Conservation (phyloP, 2,888 invertebrate genomes). For the Oxystoma pomonae region DNA sequence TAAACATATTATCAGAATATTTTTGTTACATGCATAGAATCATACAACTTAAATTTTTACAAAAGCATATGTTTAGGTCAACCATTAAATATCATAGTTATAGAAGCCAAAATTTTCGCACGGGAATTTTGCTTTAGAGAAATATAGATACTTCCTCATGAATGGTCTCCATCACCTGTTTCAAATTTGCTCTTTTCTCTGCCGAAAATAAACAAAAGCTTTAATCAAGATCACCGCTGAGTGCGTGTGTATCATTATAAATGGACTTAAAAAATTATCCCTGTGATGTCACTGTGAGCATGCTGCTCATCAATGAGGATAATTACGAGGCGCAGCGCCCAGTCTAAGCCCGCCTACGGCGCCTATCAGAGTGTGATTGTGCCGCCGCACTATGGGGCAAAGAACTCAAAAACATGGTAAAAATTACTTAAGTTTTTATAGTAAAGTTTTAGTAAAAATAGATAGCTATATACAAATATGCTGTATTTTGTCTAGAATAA, state of each 20-base stretch:
- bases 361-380: constrained; percentile 31
- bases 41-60: too few relatives aligned
- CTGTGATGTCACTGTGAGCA: constrained; percentile 20
- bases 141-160: too few relatives aligned
- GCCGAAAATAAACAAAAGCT: not conserved
- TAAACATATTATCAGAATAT: too few relatives aligned
- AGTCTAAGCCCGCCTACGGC: constrained; percentile 45
- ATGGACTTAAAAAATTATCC: not conserved
- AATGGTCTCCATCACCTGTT: not conserved
- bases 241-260: not conserved
- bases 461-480: too few relatives aligned
- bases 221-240: not conserved
- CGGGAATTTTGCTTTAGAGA: too few relatives aligned
- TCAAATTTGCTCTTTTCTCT: not conserved
- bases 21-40: too few relatives aligned
- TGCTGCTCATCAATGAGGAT: constrained; percentile 40
- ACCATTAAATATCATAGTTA: too few relatives aligned
- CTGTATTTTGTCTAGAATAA: too few relatives aligned
- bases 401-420: not conserved
- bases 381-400: constrained; percentile 29
- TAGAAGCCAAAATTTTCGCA: too few relatives aligned
- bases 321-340: constrained; percentile 40
- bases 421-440: not conserved
- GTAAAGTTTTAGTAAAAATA: too few relatives aligned
- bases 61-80: too few relatives aligned